These are phyloP conservation scores for Panagrolaimus sp. DNA, from an alignment of 1,140 invertebrate species.

Conservation along the genomic window DNA sequence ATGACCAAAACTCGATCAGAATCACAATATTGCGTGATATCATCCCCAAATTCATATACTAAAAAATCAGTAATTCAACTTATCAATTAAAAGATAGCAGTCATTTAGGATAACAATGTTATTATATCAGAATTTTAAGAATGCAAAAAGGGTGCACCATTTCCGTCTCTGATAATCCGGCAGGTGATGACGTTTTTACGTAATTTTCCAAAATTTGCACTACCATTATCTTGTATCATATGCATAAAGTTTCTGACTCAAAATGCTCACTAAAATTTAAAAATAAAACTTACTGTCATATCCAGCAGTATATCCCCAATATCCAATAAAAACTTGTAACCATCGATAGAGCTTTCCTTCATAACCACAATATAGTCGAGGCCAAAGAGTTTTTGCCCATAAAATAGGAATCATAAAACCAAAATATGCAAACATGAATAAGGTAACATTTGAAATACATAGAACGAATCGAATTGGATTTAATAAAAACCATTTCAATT, in stretches of 20 bases:
- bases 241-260: too few relatives aligned
- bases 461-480: constrained; percentile 47
- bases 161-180: too few relatives aligned
- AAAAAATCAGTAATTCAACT: constrained; percentile 59
- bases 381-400: constrained; percentile 64
- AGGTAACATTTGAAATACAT: constrained; percentile 48
- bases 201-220: too few relatives aligned
- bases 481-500: constrained; percentile 40
- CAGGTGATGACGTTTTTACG: too few relatives aligned
- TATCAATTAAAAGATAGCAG: too few relatives aligned
- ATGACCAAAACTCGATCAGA: constrained; percentile 74
- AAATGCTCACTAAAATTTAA: constrained; percentile 11
- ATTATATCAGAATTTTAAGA: too few relatives aligned
- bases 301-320: constrained; percentile 79
- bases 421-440: constrained; percentile 56
- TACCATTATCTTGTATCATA: too few relatives aligned
- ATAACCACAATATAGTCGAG: constrained; percentile 76
- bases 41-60: constrained; percentile 84
- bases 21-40: constrained; percentile 70
- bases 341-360: constrained; percentile 84
- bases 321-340: constrained; percentile 78
- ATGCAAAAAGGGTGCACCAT: too few relatives aligned
- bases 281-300: constrained; percentile 72
- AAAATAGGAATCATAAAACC: constrained; percentile 56
- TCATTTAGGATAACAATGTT: too few relatives aligned